A percentile compares a stretch with the other conserved stretches of the same genome.
phyloP scores from a whole-genome alignment of 2,888 invertebrate species.

The Tridacna gigas region DNA sequence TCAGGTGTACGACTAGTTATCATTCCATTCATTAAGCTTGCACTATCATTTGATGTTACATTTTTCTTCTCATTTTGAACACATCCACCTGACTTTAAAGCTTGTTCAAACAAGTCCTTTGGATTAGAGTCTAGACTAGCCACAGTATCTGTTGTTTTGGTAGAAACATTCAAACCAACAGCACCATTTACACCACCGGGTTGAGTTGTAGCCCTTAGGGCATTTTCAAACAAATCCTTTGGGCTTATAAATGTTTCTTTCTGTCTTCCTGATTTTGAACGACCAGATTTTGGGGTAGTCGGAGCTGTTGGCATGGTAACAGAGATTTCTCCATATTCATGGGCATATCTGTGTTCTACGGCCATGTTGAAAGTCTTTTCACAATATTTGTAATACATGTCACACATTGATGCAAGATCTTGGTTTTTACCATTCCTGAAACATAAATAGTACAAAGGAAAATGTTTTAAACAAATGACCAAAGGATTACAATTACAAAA shows the following conservation, averaged over 20 bases:
- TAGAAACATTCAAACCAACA: neutral
- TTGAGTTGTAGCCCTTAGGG: slow-evolving; percentile 47
- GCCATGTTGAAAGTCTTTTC: slow-evolving; percentile 76
- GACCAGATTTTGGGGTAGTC: slow-evolving; percentile 67
- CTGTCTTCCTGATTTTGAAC: slow-evolving; percentile 63
- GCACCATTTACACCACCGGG: neutral
- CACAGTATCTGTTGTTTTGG: neutral
- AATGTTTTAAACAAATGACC: too few relatives aligned
- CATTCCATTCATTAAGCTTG: neutral
- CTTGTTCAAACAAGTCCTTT: slow-evolving; percentile 69
- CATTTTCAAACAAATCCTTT: slow-evolving; percentile 74
- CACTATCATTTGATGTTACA: neutral
- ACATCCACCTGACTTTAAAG: slow-evolving; percentile 46
- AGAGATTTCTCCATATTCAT: slow-evolving; percentile 81
- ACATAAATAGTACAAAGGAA: too few relatives aligned
- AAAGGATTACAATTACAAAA: too few relatives aligned
- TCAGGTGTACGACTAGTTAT: neutral
- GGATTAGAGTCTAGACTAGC: slow-evolving; percentile 36
- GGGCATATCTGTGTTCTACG: slow-evolving; percentile 78
- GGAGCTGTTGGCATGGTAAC: slow-evolving; percentile 71
- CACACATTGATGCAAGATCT: slow-evolving; percentile 49
- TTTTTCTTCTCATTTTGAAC: neutral
- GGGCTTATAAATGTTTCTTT: slow-evolving; percentile 64
- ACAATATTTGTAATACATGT: slow-evolving; percentile 74
- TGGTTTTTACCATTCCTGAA: neutral